Conservation (phyloP, 2,888 invertebrate species). For the Athrips mouffetella region DNA sequence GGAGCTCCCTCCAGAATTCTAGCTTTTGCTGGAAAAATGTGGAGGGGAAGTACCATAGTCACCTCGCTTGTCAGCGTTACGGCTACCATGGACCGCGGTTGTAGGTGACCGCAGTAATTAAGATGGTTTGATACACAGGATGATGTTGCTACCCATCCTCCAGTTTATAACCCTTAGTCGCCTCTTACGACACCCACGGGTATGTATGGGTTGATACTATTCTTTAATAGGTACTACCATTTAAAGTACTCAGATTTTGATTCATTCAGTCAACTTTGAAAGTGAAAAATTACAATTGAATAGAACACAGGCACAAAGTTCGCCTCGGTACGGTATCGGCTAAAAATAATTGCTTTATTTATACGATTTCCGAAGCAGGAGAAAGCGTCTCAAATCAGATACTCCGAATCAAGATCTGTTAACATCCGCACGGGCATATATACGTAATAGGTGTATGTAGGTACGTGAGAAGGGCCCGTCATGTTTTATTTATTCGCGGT, state of each 20-base stretch:
- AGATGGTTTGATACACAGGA: too few relatives aligned
- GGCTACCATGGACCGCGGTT: too few relatives aligned
- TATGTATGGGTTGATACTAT: too few relatives aligned
- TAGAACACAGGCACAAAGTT: not conserved
- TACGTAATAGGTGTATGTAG: slow-evolving; percentile 51
- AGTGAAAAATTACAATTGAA: not conserved
- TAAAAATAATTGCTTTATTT: slow-evolving; percentile 36
- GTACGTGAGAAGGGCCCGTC: slow-evolving; percentile 75
- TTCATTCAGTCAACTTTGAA: not conserved
- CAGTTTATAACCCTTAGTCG: too few relatives aligned
- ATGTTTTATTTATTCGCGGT: slow-evolving; percentile 76
- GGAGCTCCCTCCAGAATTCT: too few relatives aligned
- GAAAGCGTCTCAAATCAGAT: slow-evolving; percentile 69
- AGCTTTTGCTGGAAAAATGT: too few relatives aligned
- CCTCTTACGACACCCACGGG: too few relatives aligned
- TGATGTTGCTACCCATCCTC: too few relatives aligned
- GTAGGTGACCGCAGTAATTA: too few relatives aligned
- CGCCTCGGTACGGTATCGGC: slow-evolving; percentile 6
- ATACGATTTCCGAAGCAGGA: slow-evolving; percentile 31
- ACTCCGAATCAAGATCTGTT: slow-evolving; percentile 66
- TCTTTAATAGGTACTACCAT: too few relatives aligned
- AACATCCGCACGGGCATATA: slow-evolving; percentile 62
- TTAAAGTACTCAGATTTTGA: not conserved
- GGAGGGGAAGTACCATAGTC: too few relatives aligned
- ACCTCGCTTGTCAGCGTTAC: too few relatives aligned